Evolutionary conservation across 1,140 invertebrate genomes (phyloP), one percentile per base, ranked within the genome.

Genomic region (Ylistrum balloti): DNA sequence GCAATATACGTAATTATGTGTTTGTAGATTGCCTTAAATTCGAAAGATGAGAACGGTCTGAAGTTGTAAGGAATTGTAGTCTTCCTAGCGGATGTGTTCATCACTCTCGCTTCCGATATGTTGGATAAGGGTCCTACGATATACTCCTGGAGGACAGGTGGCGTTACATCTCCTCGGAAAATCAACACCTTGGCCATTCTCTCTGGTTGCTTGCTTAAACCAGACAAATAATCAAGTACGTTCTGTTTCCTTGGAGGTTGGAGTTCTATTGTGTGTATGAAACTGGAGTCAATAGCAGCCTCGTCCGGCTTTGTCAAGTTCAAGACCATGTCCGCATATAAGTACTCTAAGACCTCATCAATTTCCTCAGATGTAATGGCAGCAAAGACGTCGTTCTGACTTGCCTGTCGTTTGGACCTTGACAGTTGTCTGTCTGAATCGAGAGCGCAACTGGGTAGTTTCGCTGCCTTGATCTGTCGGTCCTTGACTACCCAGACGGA

Each of bases 121-220:
- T 93, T 92, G 9, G 93, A 93, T 3, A 95, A 86, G 15, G 93
- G 92, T 20, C 94, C 94, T 32, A 96, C 93, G 28, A 94, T 85
- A 88, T 96, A 95, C 88, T 96, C 95, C 87, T 94, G 94, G 0
- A 95, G 93, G 11, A 93, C 87, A 33, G 94, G 94, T 9, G 92
- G 93, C 15, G 45, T 41, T 0, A 33, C 56, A 86, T 94, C 95
- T 17, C 95, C 95, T 22, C 92, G 89, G 85, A 96, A 94, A 17
- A 96, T 92, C 85, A 93, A 90, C 0, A 94, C 95, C 56, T 93
- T 93, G 0, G 95, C 95, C 48, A 88, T 91, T 33, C 95, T 90
- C 28, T 90, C 89, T 0, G 95, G 95, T 87, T 90, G 90, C 5
- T 85, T 45, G 13, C 90, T 91, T 0, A 90, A 89, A 5, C 92